phyloP scores from a whole-genome alignment of 2,888 invertebrate species.

The Eugnorisma glareosa region DNA sequence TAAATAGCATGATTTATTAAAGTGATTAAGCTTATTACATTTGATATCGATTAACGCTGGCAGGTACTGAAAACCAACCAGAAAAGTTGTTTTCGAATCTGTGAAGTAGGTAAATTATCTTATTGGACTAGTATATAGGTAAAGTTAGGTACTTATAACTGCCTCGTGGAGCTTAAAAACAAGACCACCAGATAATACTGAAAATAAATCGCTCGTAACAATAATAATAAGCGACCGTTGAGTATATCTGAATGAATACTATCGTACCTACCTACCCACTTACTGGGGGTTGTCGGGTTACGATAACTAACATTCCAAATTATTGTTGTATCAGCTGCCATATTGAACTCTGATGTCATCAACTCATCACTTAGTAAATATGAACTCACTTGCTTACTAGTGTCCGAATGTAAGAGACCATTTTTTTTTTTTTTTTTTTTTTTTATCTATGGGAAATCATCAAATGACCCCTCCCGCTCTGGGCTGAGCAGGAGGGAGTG shows the following conservation, averaged over 20 bases:
- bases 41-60: not conserved
- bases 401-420: not conserved
- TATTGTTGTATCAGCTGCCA: constrained; percentile 17
- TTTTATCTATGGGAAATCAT: too few relatives aligned
- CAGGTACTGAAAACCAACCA: not conserved
- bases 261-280: constrained; percentile 20
- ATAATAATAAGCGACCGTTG: constrained; percentile 21
- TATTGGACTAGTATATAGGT: not conserved
- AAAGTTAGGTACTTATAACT: not conserved
- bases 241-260: constrained; percentile 16
- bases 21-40: not conserved
- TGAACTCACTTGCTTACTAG: not conserved
- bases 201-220: not conserved
- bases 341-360: constrained; percentile 20
- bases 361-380: not conserved
- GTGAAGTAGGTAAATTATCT: constrained; percentile 17
- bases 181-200: constrained; percentile 6
- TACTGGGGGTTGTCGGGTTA: constrained; percentile 17
- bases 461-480: too few relatives aligned
- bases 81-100: constrained; percentile 3
- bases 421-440: too few relatives aligned
- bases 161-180: constrained; percentile 12
- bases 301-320: constrained; percentile 38
- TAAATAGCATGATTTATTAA: not conserved
- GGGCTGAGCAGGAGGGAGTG: too few relatives aligned